Evolutionary conservation across 1,140 invertebrate species (phyloP).

Genomic region (Antheraea mylitta): DNA sequence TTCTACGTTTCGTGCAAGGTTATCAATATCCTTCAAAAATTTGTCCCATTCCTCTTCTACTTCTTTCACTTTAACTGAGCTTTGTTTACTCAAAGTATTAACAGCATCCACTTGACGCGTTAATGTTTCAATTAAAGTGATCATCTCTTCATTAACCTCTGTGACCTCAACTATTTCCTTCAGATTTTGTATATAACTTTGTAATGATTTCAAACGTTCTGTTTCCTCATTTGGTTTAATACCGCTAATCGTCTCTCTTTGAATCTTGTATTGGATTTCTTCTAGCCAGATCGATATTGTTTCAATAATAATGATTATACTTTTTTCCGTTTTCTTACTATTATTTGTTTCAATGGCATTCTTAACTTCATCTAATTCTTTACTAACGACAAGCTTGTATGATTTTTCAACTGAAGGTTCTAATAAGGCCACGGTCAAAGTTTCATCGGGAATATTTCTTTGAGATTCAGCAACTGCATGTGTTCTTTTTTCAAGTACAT

Average conservation of each 20-base stretch:
- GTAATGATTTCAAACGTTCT: conserved; percentile 48
- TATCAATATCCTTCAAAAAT: conserved; percentile 81
- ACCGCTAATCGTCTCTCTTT: conserved; percentile 61
- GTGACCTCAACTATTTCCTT: conserved; percentile 63
- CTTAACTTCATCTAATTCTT: conserved; percentile 81
- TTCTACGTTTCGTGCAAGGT: conserved; percentile 76
- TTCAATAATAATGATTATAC: conserved; percentile 86
- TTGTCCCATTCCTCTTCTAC: conserved; percentile 85
- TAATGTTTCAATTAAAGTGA: conserved; percentile 65
- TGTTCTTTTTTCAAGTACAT: conserved; percentile 62
- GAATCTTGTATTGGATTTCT: conserved; percentile 89
- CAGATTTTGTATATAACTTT: conserved; percentile 55
- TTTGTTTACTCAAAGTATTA: conserved; percentile 81
- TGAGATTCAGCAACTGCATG: conserved; percentile 52
- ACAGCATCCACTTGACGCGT: conserved; percentile 78
- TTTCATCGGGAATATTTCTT: conserved; percentile 47
- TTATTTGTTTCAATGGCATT: conserved; percentile 83
- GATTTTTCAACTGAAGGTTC: conserved; percentile 70
- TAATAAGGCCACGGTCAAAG: conserved; percentile 64
- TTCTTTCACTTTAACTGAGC: conserved; percentile 80
- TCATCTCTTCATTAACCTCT: conserved; percentile 68
- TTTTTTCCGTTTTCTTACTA: conserved; percentile 81
- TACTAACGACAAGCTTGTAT: conserved; percentile 73
- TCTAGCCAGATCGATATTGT: conserved; percentile 90
- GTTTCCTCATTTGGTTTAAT: conserved; percentile 43